Evolutionary conservation across 2,797 vertebrate genomes (phyloP).

Genomic region (Aphelocoma californica): DNA sequence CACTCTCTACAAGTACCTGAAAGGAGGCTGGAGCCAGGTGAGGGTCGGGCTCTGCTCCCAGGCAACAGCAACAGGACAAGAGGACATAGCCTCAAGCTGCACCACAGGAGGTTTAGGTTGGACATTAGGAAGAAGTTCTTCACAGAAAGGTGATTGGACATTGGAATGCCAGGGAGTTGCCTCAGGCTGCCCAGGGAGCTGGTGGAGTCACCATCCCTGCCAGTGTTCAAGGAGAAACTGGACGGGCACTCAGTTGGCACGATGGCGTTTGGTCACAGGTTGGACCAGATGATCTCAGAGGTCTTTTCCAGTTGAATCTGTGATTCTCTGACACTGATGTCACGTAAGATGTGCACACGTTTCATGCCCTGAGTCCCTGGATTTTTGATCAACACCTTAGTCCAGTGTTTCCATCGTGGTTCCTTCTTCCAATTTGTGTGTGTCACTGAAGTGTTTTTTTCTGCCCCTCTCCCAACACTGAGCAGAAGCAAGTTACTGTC

Average conservation of each 20-base stretch:
- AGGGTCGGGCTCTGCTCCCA: not conserved
- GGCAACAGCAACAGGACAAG: not conserved
- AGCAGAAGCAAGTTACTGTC: not conserved
- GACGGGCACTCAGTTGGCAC: not conserved
- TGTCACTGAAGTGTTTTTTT: fast-evolving
- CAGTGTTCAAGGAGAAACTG: not conserved
- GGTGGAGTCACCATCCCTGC: not conserved
- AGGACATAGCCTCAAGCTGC: not conserved
- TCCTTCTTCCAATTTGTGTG: not conserved
- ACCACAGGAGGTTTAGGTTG: not conserved
- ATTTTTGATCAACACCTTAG: not conserved
- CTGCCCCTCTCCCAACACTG: not conserved
- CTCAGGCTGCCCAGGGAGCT: not conserved
- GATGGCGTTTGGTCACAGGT: not conserved
- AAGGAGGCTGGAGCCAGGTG: not conserved
- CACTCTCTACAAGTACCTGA: not conserved
- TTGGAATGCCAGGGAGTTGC: not conserved
- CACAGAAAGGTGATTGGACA: not conserved
- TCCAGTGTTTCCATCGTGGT: not conserved
- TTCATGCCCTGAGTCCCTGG: not conserved
- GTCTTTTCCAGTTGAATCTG: not conserved
- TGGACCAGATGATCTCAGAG: not conserved
- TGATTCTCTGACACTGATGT: not conserved
- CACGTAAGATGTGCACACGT: not conserved
- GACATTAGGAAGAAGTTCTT: not conserved